Conservation (phyloP, 2,113 vertebrate species). For the Morone chrysops region DNA sequence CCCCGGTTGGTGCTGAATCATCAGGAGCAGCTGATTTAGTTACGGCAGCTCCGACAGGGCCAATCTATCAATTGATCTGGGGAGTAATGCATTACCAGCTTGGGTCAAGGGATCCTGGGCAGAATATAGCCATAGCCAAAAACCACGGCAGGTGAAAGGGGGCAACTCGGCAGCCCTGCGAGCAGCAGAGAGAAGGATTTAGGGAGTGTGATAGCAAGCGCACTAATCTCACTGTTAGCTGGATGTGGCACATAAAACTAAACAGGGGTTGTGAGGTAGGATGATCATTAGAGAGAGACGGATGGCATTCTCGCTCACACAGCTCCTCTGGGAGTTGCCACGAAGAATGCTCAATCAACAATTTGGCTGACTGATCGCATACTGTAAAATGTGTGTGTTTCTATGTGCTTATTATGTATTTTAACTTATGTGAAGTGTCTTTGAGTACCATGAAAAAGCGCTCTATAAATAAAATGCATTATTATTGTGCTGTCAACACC, state of each 20-base stretch:
- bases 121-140: conserved; percentile 74
- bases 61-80: conserved; percentile 81
- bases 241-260: conserved; percentile 75
- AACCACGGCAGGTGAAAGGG: conserved; percentile 59
- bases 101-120: conserved; percentile 76
- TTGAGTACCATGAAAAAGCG: too few species aligned
- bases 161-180: conserved; percentile 54
- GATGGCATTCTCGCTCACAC: conserved; percentile 60
- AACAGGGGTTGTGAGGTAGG: conserved; percentile 60
- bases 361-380: conserved; percentile 54
- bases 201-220: conserved; percentile 72
- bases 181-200: conserved; percentile 73
- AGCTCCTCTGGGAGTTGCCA: conserved; percentile 61
- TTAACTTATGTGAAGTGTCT: too few species aligned
- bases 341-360: conserved; percentile 69
- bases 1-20: conserved; percentile 84
- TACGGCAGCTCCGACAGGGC: conserved; percentile 75
- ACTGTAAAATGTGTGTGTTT: conserved; percentile 31
- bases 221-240: conserved; percentile 80
- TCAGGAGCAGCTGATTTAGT: conserved; percentile 80
- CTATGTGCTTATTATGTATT: neutral
- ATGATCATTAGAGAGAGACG: conserved; percentile 70
- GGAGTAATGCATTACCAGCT: conserved; percentile 73
- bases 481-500: neutral
- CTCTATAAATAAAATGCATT: too few species aligned